Evolutionary conservation across 2,797 vertebrate species (phyloP).

Genomic region (Danio tinwini): DNA sequence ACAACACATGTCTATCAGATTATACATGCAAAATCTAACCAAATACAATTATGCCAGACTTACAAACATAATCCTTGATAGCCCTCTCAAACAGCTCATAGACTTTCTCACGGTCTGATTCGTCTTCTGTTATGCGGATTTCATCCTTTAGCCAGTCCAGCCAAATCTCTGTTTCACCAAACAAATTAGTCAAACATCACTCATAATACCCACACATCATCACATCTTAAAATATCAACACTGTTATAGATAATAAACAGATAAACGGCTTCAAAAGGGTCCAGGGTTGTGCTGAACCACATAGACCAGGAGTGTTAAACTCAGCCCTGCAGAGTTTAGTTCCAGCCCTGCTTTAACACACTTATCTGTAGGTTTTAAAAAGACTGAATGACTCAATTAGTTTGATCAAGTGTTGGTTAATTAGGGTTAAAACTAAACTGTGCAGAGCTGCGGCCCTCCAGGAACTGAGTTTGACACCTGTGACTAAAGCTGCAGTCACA

Average conservation of each 20-base stretch:
- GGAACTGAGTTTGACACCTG: too few relatives aligned
- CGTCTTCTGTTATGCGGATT: slow-evolving; percentile 86
- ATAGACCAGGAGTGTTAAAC: too few relatives aligned
- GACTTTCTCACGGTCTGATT: slow-evolving; percentile 86
- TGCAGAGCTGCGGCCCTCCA: too few relatives aligned
- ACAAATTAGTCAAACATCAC: slow-evolving; percentile 40
- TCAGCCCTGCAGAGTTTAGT: too few relatives aligned
- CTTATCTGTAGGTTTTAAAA: too few relatives aligned
- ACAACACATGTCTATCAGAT: not conserved
- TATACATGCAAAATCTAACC: not conserved
- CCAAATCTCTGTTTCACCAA: slow-evolving; percentile 88
- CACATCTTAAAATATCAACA: not conserved
- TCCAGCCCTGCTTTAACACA: too few relatives aligned
- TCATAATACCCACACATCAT: not conserved
- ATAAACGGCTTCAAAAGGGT: not conserved
- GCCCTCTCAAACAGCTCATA: slow-evolving; percentile 94
- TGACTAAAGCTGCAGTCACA: too few relatives aligned
- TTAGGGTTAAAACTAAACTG: too few relatives aligned
- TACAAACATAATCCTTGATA: slow-evolving; percentile 94
- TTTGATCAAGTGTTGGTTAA: too few relatives aligned
- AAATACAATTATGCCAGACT: slow-evolving; percentile 67
- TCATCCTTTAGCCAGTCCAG: slow-evolving; percentile 98
- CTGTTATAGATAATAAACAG: not conserved
- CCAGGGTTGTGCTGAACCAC: too few relatives aligned
- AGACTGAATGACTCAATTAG: too few relatives aligned